Base-by-base conservation (phyloP, 2,113 vertebrate species). In the Platichthys stellatus region DNA sequence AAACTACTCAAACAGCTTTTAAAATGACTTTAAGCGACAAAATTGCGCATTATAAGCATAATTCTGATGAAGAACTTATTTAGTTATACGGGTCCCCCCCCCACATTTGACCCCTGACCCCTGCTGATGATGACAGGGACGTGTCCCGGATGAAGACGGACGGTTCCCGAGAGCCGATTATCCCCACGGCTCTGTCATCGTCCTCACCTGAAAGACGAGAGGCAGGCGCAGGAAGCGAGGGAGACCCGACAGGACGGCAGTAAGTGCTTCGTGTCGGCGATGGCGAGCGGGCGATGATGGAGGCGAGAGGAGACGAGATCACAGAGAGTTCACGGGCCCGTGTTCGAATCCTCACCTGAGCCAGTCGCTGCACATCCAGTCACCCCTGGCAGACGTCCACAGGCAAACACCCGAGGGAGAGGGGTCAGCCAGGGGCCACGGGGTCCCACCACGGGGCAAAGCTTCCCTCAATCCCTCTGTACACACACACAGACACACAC, bases 391-490 rank as follows among this genome's bases (percentile, higher is more conserved):
- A 60, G 78, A 72, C 63, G n/a, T 83, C 83, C 80, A 71, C 78
- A 57, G 68, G 60, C 72, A 5, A 76, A 83, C 86, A 80, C 77
- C 62, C 59, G 24, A 20, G 66, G 38, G 73, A 53, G 57, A 66
- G 43, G 71, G 92, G 90, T 93, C 91, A 90, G 60, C 65, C 79
- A 86, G 78, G 3, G 92, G 91, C 81, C 88, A 68, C 2, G 77
- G 78, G 88, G 87, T 91, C 81, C 84, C 73, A 67, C 35, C 72
- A 56, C 63, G 7, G 89, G 83, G 82, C 86, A 89, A 75, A 90
- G 87, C 83, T 62, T 66, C 63, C 70, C 72, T 81, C 89, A 88
- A 90, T 84, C 86, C 86, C 82, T 74, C 58, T 74, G 23, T 65
- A 78, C 78, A 85, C 81, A 84, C 83, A 80, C 80, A 81, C 82